phyloP scores from a whole-genome alignment of 2,113 vertebrate genomes.

The Cottus gobio region DNA sequence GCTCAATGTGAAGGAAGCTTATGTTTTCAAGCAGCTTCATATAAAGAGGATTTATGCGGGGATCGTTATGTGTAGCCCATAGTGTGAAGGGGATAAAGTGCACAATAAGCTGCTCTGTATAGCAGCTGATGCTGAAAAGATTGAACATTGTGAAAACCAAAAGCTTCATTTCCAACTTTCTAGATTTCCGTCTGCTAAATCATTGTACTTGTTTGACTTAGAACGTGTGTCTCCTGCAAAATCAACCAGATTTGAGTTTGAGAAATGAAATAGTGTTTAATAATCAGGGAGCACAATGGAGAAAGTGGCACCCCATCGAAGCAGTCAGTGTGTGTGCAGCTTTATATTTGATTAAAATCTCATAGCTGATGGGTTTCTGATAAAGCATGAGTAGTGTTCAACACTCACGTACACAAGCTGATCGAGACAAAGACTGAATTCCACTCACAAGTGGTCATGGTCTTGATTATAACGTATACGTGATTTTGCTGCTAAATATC shows the following conservation, averaged over 20 bases:
- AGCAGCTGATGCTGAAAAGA: slow-evolving; percentile 16
- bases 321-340: neutral
- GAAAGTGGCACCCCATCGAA: neutral
- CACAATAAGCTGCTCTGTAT: slow-evolving; percentile 50
- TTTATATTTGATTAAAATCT: neutral
- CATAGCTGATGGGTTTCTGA: neutral
- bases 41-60: slow-evolving; percentile 63
- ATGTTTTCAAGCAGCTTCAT: slow-evolving; percentile 36
- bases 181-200: neutral
- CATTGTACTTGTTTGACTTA: neutral
- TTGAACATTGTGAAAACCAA: slow-evolving; percentile 7
- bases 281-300: neutral
- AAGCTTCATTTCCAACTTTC: neutral
- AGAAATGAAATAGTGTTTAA: neutral
- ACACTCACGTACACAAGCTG: neutral
- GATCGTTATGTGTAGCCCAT: slow-evolving; percentile 12
- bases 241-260: neutral
- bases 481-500: slow-evolving; percentile 4
- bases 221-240: neutral
- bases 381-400: neutral
- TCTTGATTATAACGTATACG: neutral
- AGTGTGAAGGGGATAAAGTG: slow-evolving; percentile 51
- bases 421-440: neutral
- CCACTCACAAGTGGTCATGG: neutral
- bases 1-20: slow-evolving; percentile 46